Percentiles rank a stretch among this genome's conserved stretches.
These are phyloP conservation scores for Antechinus flavipes DNA, from an alignment of 2,113 vertebrate species.

Conservation along the genomic window DNA sequence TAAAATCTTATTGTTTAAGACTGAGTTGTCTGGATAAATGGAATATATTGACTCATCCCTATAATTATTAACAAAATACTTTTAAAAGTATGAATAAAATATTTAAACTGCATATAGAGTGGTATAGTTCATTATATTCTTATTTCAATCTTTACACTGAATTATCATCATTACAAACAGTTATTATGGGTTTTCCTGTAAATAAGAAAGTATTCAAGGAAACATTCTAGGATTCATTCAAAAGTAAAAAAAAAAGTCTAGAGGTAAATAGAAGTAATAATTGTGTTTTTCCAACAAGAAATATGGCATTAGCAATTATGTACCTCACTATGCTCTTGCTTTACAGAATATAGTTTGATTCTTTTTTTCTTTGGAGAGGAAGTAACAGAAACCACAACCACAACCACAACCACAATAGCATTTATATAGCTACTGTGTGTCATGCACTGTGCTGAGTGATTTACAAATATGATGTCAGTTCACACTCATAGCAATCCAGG, in stretches of 20 bases:
- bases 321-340: background rate
- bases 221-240: background rate
- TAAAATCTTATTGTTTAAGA: background rate
- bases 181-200: background rate
- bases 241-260: background rate
- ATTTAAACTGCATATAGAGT: background rate
- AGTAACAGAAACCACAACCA: background rate
- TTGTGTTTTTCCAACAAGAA: background rate
- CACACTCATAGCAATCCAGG: too few species aligned
- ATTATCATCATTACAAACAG: background rate
- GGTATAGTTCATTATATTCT: background rate
- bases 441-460: too few species aligned
- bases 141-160: slow-evolving; percentile 14
- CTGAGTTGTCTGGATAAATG: background rate
- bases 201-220: background rate
- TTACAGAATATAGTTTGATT: background rate
- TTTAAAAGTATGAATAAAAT: slow-evolving; percentile 18
- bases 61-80: slow-evolving; percentile 3
- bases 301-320: background rate
- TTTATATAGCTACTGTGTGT: too few species aligned
- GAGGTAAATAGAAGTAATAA: background rate
- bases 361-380: background rate
- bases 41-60: slow-evolving; percentile 19
- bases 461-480: background rate
- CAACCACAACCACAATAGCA: too few species aligned